Base-by-base conservation (phyloP, 1,140 invertebrate genomes). In the Heliconius eleuchia region DNA sequence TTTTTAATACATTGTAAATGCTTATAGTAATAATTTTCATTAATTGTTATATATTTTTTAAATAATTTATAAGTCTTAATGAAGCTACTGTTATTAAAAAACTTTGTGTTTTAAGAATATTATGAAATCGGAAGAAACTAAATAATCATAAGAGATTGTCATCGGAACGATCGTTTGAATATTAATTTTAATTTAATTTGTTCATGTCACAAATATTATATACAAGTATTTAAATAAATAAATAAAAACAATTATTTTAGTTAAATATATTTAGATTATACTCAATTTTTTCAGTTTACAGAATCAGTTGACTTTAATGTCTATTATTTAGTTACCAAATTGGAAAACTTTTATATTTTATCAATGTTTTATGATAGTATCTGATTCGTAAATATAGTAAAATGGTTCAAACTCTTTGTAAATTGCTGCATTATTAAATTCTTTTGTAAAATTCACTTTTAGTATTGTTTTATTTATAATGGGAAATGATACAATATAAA, bases 1-100 rank as follows among this genome's bases (percentile, higher is more conserved):
- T 72, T 39, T 42, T 72, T 39, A 19, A 72, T 19, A 19, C n/a
- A n/a, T 72, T 72, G 16, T 39, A n/a, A 72, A 72, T 72, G 2
- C 6, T 19, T 72, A 39, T 72, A 72, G 30, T 39, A 39, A 13
- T 72, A 13, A 2, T 42, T 19, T 39, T 39, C n/a, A 72, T 72
- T 11, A 39, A n/a, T 72, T 39, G 16, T 39, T 72, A n/a, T 72
- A 39, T 37, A 46, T 72, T 72, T 66, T 66, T 66, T 0, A 66
- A 13, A 72, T 30, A 72, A 39, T 72, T 39, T n/a, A 42, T 72
- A 39, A n/a, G 18, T 66, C n/a, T 72, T n/a, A n/a, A 11, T 42
- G 37, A 9, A n/a, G 37, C 37, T 72, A 9, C 39, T 9, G n/a
- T n/a, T 39, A 16, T 39, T 39, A 39, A 16, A 39, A 19, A 72